Conservation (phyloP, 2,113 vertebrate species). For the Dipodomys merriami region DNA sequence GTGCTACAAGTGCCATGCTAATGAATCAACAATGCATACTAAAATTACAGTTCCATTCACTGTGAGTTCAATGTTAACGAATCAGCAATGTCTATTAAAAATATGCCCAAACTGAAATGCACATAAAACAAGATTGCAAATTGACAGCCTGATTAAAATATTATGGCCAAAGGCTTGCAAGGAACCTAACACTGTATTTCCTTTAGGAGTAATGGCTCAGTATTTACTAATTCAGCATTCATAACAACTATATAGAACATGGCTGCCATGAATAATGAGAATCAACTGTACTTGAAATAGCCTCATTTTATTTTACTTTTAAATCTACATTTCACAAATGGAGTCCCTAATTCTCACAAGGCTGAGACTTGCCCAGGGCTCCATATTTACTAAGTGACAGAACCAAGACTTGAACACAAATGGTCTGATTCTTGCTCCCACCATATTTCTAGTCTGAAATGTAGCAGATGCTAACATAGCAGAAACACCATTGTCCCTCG, state of each 20-base stretch:
- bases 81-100: slow-evolving; percentile 2
- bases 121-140: not conserved
- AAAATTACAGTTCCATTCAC: not conserved
- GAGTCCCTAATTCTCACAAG: slow-evolving; percentile 6
- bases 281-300: not conserved
- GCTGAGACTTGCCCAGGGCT: not conserved
- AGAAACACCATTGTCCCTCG: not conserved
- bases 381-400: not conserved
- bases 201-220: not conserved
- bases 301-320: slow-evolving; percentile 52
- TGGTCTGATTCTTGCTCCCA: not conserved
- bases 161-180: not conserved
- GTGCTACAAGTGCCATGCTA: not conserved
- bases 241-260: not conserved
- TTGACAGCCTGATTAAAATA: slow-evolving; percentile 4
- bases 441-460: slow-evolving; percentile 42
- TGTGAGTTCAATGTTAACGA: not conserved
- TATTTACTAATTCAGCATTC: not conserved
- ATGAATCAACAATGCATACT: not conserved
- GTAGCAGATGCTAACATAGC: slow-evolving; percentile 2
- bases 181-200: not conserved
- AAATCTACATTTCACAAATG: slow-evolving; percentile 26
- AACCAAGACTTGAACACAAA: slow-evolving; percentile 49
- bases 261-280: slow-evolving; percentile 36
- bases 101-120: slow-evolving; percentile 31